Percentiles rank a stretch among this genome's conserved stretches.
Evolutionary conservation across 2,113 vertebrate species (phyloP).

Genomic region (Gymnarchus niloticus): DNA sequence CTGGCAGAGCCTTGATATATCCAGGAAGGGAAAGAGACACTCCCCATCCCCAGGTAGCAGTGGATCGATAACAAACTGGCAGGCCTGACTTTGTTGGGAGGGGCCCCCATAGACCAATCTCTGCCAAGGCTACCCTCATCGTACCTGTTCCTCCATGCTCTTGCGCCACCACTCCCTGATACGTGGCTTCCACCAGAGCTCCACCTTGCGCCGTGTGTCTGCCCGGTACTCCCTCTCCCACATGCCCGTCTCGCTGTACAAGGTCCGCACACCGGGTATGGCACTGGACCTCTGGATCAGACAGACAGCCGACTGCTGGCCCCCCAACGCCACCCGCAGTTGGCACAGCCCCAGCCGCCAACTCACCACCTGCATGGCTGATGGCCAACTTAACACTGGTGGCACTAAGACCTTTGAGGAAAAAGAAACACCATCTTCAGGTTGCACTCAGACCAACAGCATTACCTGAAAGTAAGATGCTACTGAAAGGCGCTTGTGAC

Average conservation of each 20-base stretch:
- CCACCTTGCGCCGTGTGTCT: conserved; percentile 76
- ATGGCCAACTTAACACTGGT: background rate
- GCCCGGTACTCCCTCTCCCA: conserved; percentile 78
- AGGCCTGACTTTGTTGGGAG: background rate
- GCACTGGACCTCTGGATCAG: conserved; percentile 1
- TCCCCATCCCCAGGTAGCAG: background rate
- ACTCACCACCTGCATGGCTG: conserved; percentile 60
- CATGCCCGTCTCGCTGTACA: conserved; percentile 80
- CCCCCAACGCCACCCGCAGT: conserved; percentile 44
- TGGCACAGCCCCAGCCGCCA: conserved; percentile 47
- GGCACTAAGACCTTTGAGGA: background rate
- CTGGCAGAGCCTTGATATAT: background rate
- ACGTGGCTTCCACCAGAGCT: conserved; percentile 78
- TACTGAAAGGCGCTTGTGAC: background rate
- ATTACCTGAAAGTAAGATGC: background rate
- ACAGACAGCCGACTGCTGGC: conserved; percentile 9
- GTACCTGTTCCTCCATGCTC: conserved; percentile 61
- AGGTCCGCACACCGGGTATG: conserved; percentile 32
- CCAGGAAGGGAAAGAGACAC: background rate
- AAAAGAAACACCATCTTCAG: background rate
- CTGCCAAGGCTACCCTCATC: background rate
- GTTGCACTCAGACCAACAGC: background rate
- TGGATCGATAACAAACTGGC: background rate
- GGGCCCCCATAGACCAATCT: background rate
- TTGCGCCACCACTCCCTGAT: conserved; percentile 70